Percentiles rank a stretch among this genome's conserved stretches.
These are phyloP conservation scores for Sebastes variabilis DNA, from an alignment of 2,797 vertebrate species.

Conservation along the genomic window DNA sequence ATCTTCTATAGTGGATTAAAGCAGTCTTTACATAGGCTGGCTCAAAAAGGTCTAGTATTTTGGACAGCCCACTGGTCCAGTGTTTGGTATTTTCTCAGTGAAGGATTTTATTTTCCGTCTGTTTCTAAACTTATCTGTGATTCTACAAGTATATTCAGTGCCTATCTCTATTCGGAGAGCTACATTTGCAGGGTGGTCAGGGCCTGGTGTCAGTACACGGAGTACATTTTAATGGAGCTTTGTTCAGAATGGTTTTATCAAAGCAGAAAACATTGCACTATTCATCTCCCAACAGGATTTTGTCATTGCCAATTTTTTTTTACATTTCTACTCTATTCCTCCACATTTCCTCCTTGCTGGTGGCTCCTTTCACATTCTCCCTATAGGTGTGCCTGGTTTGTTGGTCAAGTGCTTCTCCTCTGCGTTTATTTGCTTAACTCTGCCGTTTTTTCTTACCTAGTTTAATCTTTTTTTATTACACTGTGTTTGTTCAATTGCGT, in stretches of 20 bases:
- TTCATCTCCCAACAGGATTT: conserved; percentile 56
- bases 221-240: conserved; percentile 55
- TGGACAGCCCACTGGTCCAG: neutral
- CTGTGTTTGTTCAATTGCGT: neutral
- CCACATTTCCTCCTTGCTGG: neutral
- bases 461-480: neutral
- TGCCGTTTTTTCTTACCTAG: neutral
- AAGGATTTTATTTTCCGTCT: neutral
- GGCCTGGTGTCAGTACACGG: conserved; percentile 42
- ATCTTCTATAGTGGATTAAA: neutral
- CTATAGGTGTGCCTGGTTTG: neutral
- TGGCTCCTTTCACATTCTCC: neutral
- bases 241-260: conserved; percentile 53
- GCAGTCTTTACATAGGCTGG: neutral
- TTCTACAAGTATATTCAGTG: neutral
- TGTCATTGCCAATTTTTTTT: conserved; percentile 16
- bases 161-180: conserved; percentile 19
- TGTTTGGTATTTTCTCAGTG: neutral
- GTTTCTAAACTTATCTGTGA: neutral
- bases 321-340: neutral
- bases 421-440: neutral
- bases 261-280: conserved; percentile 55
- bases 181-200: conserved; percentile 26
- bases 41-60: neutral
- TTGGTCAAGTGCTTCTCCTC: neutral